phyloP scores from a whole-genome alignment of 2,113 vertebrate species.

The Micromys minutus region DNA sequence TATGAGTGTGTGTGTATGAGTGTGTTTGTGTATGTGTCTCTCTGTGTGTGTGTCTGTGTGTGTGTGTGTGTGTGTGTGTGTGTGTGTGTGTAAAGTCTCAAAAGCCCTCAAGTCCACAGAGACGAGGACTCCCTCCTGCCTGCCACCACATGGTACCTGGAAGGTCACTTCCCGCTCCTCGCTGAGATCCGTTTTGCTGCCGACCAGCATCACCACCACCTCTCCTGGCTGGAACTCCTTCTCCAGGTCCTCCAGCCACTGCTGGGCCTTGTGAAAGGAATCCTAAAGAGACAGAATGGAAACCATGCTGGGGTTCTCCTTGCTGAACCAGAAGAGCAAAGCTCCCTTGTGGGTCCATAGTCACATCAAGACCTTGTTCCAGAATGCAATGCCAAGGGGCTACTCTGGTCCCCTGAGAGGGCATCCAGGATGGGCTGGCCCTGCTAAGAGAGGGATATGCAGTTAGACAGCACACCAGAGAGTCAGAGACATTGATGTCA shows the following conservation, averaged over 20 bases:
- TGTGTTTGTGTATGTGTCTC: fast-evolving
- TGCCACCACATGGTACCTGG: conserved; percentile 76
- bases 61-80: fast-evolving
- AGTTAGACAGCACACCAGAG: not conserved
- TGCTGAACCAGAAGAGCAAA: not conserved
- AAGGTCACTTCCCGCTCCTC: conserved; percentile 81
- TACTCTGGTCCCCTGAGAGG: not conserved
- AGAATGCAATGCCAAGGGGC: not conserved
- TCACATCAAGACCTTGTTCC: not conserved
- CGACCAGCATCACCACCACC: conserved; percentile 86
- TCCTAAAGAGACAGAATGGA: conserved; percentile 15
- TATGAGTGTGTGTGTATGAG: fast-evolving
- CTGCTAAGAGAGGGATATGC: not conserved
- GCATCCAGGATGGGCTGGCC: not conserved
- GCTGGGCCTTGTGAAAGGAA: conserved; percentile 83
- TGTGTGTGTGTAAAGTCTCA: not conserved
- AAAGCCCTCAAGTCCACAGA: not conserved
- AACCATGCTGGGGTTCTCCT: not conserved
- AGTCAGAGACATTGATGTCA: fast-evolving
- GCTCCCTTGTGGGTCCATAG: fast-evolving
- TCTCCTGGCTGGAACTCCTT: conserved; percentile 81
- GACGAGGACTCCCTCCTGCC: not conserved
- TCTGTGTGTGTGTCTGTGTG: fast-evolving
- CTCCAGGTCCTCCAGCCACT: conserved; percentile 89
- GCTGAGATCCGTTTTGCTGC: conserved; percentile 88